These are phyloP conservation scores for Penaeus japonicus DNA, from an alignment of 1,140 invertebrate species.

Conservation along the genomic window DNA sequence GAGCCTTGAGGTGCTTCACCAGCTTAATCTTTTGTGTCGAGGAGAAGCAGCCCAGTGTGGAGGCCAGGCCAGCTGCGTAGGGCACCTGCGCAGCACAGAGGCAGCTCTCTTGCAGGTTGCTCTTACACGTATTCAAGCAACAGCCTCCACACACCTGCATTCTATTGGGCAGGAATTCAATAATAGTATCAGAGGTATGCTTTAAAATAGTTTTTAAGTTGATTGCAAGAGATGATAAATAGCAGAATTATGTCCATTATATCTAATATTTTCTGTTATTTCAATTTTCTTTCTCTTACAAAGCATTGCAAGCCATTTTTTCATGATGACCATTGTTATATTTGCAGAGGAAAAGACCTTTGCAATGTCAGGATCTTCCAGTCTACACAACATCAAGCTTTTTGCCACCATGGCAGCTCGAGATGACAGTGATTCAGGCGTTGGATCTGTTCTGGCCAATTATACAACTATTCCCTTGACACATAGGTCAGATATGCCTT, in stretches of 20 bases:
- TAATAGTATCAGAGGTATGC: conserved; percentile 16
- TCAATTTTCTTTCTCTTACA: too few relatives aligned
- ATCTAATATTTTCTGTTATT: too few relatives aligned
- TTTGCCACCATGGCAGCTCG: neutral
- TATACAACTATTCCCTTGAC: conserved; percentile 41
- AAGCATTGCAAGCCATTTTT: neutral
- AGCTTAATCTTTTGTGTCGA: conserved; percentile 30
- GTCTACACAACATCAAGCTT: conserved; percentile 43
- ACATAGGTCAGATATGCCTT: conserved; percentile 2
- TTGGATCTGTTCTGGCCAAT: conserved; percentile 44
- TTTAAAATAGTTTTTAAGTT: neutral
- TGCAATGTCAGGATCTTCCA: conserved; percentile 28
- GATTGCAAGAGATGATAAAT: too few relatives aligned
- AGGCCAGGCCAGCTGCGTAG: conserved; percentile 37
- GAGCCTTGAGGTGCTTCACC: conserved; percentile 41
- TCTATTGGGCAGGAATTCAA: neutral
- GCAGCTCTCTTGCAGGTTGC: conserved; percentile 39
- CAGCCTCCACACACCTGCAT: conserved; percentile 38
- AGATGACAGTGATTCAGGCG: conserved; percentile 35
- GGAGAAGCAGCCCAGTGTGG: conserved; percentile 38
- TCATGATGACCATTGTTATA: neutral
- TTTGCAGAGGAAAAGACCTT: neutral
- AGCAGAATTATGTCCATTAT: too few relatives aligned
- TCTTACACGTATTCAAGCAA: conserved; percentile 37
- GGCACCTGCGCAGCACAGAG: conserved; percentile 32